Evolutionary conservation across 2,797 vertebrate genomes (phyloP).

Genomic region (Gobionotothen gibberifrons): DNA sequence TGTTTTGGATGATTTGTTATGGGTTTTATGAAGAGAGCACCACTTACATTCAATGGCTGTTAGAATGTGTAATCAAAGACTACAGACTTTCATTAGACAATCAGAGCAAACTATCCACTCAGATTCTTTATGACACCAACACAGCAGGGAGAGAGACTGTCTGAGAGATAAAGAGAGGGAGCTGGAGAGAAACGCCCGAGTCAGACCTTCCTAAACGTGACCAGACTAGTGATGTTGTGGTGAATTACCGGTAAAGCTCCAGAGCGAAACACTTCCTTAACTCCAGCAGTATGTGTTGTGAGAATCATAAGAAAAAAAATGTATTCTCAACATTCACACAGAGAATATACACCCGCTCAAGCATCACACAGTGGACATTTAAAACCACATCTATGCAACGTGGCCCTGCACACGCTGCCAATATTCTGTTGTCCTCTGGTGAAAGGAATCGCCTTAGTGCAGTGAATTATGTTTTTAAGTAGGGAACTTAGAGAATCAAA

Average conservation of each 20-base stretch:
- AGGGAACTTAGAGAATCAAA: conserved; percentile 30
- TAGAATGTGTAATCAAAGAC: conserved; percentile 45
- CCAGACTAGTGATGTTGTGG: conserved; percentile 57
- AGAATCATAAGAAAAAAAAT: conserved; percentile 55
- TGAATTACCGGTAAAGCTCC: conserved; percentile 65
- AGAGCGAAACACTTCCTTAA: conserved; percentile 57
- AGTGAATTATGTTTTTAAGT: conserved; percentile 42
- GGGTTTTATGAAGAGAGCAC: conserved; percentile 33
- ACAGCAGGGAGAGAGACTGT: conserved; percentile 21
- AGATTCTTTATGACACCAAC: conserved; percentile 59
- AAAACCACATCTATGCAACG: conserved; percentile 58
- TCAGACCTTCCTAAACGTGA: conserved; percentile 54
- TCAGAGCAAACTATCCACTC: conserved; percentile 65
- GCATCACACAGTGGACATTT: conserved; percentile 44
- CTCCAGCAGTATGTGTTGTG: conserved; percentile 34
- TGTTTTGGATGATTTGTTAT: conserved; percentile 33
- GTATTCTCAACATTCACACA: conserved; percentile 38
- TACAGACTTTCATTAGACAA: conserved; percentile 66
- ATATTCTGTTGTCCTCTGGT: conserved; percentile 28
- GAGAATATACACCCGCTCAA: conserved; percentile 40
- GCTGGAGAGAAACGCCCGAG: conserved; percentile 33
- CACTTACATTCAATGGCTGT: conserved; percentile 60
- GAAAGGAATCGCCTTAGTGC: conserved; percentile 37
- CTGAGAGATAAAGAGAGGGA: conserved; percentile 25
- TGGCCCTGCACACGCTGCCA: conserved; percentile 17